phyloP scores from a whole-genome alignment of 2,888 invertebrate species.

The Cheilosia impressa region DNA sequence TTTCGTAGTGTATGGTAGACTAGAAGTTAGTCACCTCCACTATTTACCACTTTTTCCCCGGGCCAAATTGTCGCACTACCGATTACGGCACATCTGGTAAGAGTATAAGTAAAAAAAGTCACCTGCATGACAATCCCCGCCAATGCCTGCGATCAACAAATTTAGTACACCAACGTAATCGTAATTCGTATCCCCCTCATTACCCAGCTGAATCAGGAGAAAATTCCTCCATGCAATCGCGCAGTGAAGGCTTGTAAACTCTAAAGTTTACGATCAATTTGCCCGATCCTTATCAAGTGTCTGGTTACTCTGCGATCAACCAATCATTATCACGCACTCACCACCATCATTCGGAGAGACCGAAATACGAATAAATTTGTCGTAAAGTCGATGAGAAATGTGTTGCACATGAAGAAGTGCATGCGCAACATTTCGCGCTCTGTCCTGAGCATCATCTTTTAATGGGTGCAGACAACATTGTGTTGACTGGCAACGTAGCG shows the following conservation, averaged over 20 bases:
- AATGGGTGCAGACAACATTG: constrained; percentile 14
- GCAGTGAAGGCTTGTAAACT: constrained; percentile 51
- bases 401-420: constrained; percentile 64
- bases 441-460: constrained; percentile 6
- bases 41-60: no score
- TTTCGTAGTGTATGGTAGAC: no score
- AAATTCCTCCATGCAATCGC: constrained; percentile 23
- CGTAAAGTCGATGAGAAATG: constrained; percentile 53
- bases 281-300: constrained; percentile 52
- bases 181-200: background rate
- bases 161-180: background rate
- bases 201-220: background rate
- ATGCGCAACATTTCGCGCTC: constrained; percentile 21
- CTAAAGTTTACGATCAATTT: constrained; percentile 42
- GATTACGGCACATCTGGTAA: no score
- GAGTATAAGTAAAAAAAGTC: no score
- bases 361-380: constrained; percentile 39
- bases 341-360: constrained; percentile 16
- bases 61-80: no score
- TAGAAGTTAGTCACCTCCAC: no score
- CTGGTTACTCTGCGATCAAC: constrained; percentile 23
- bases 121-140: background rate
- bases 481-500: background rate
- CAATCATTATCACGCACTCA: constrained; percentile 64
- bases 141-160: background rate